Conservation (phyloP, 2,113 vertebrate genomes). For the Pseudopipra pipra region DNA sequence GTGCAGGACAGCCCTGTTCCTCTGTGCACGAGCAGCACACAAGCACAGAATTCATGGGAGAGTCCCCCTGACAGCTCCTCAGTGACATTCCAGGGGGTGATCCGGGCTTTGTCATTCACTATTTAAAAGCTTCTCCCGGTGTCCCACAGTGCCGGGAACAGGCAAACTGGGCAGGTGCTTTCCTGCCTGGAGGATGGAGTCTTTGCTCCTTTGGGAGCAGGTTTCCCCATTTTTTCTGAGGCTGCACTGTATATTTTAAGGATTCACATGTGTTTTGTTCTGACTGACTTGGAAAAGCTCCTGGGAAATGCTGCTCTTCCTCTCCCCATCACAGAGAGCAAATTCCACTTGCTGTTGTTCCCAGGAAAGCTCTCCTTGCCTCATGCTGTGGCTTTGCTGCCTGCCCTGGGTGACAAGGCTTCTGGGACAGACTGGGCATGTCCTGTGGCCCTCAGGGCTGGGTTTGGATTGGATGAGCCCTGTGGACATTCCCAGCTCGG, state of each 20-base stretch:
- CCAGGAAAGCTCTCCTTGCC: neutral
- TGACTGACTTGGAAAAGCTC: neutral
- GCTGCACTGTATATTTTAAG: neutral
- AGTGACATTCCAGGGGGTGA: neutral
- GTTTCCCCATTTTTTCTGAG: neutral
- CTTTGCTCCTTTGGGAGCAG: neutral
- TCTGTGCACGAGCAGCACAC: neutral
- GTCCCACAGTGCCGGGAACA: neutral
- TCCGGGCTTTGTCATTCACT: rapidly evolving
- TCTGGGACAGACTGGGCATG: rapidly evolving
- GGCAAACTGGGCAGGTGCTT: neutral
- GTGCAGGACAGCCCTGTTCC: neutral
- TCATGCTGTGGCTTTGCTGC: rapidly evolving
- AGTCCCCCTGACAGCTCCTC: neutral
- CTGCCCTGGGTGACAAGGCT: neutral
- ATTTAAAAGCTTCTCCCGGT: neutral
- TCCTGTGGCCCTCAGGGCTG: neutral
- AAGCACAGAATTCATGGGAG: neutral
- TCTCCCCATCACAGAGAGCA: neutral
- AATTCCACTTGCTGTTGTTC: neutral
- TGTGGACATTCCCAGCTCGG: neutral
- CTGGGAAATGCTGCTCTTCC: neutral
- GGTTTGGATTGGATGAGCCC: neutral
- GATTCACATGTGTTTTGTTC: rapidly evolving
- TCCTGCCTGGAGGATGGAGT: neutral